Evolutionary conservation across 2,113 vertebrate genomes (phyloP).

Genomic region (Ochotona curzoniae): DNA sequence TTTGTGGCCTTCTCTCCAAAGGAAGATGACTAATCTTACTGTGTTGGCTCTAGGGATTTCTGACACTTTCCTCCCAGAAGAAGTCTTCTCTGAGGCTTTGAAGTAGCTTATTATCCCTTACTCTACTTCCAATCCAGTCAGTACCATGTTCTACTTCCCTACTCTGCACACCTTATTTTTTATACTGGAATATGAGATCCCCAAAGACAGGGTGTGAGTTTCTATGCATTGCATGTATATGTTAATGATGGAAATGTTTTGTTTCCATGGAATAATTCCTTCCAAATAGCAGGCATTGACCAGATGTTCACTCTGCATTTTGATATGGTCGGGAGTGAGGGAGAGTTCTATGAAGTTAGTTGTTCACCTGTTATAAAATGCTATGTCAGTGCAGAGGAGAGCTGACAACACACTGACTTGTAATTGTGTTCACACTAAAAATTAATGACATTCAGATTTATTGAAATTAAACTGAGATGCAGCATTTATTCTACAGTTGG

Average conservation of each 20-base stretch:
- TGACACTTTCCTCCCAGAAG: background rate
- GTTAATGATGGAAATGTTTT: conserved; percentile 26
- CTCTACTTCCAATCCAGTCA: conserved; percentile 24
- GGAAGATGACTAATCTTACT: background rate
- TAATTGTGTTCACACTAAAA: conserved; percentile 22
- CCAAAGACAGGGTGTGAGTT: background rate
- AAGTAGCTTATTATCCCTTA: background rate
- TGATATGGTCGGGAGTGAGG: background rate
- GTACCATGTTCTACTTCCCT: background rate
- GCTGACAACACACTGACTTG: conserved; percentile 30
- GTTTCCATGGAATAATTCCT: background rate
- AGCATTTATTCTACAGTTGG: background rate
- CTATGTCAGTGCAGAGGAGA: background rate
- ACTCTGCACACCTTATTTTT: conserved; percentile 1
- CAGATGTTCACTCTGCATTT: background rate
- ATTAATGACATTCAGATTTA: conserved; percentile 18
- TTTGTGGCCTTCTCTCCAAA: background rate
- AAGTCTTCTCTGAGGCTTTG: background rate
- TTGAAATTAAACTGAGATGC: background rate
- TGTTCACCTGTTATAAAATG: conserved; percentile 12
- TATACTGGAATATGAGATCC: background rate
- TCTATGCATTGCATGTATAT: background rate
- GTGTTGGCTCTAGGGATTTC: background rate
- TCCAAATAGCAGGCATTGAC: conserved; percentile 28
- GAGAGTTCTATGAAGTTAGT: background rate